These are phyloP conservation scores for Serrognathus titanus DNA, from an alignment of 2,888 invertebrate genomes.

Conservation along the genomic window DNA sequence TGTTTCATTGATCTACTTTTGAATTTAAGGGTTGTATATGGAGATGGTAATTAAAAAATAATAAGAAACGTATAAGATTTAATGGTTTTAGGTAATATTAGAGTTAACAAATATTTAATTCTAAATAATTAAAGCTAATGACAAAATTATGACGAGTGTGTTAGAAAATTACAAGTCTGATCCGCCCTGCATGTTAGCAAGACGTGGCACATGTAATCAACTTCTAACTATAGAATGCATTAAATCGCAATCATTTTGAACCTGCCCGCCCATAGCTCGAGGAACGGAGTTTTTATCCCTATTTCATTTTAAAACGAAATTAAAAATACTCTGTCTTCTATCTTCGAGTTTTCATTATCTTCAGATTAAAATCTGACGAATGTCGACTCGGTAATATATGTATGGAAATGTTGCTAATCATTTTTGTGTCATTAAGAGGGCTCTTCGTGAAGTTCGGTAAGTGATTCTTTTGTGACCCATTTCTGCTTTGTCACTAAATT, in stretches of 20 bases:
- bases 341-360: constrained; percentile 1
- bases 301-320: constrained; percentile 16
- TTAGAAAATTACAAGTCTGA: constrained; percentile 13
- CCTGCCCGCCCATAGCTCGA: constrained; percentile 18
- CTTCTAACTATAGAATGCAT: constrained; percentile 17
- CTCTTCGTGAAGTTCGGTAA: background rate
- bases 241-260: constrained; percentile 21
- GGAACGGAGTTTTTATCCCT: constrained; percentile 15
- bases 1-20: too few relatives aligned
- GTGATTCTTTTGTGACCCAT: too few relatives aligned
- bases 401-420: constrained; percentile 18
- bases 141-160: constrained; percentile 17
- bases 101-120: constrained; percentile 12
- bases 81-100: background rate
- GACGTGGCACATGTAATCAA: constrained; percentile 15
- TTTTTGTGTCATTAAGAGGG: constrained; percentile 18
- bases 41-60: too few relatives aligned
- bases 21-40: too few relatives aligned
- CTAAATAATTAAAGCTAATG: constrained; percentile 21
- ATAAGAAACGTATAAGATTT: background rate
- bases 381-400: constrained; percentile 7
- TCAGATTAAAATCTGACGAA: background rate
- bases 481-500: too few relatives aligned
- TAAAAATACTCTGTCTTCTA: constrained; percentile 8
- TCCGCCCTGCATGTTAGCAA: constrained; percentile 17